Base-by-base conservation (phyloP, 1,140 invertebrate species). In the Lithobius niger region DNA sequence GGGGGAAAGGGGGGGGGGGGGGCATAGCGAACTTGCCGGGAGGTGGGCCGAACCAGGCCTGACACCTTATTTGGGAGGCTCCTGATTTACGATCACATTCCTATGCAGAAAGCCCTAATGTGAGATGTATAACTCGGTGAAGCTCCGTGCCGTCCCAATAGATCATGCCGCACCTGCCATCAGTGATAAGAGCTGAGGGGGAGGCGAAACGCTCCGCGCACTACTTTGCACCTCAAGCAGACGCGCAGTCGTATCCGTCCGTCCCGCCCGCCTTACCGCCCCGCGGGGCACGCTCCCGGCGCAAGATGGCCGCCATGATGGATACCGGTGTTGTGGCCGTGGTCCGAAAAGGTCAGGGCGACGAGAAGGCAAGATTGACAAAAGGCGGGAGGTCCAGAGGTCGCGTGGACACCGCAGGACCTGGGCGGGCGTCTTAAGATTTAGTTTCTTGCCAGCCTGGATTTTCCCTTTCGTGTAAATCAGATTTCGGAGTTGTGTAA, bases 1-100 rank as follows among this genome's bases (percentile, higher is more conserved):
- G 31, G n/a, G 31, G n/a, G 31, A 36, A n/a, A 36, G 31, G 10
- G 44, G 19, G 44, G 19, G 22, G 19, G 44, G 10, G 44, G 19
- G 44, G 19, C 10, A 47, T 13, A 10, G 44, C 15, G 44, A 10
- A 6, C 13, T 22, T 6, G 10, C 44, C 22, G 44, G 44, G 22
- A 4, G 4, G 48, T 4, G 48, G 48, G 48, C 6, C 27, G 48
- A 10, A 47, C 44, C 48, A 26, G 13, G 22, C 19, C 13, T 50
- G 48, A 26, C 48, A 50, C 48, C 48, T 50, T 50, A 50, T 50
- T 50, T 50, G 48, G 48, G 27, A 19, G 44, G 48, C 24, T n/a
- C 10, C 25, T 50, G 48, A 50, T 50, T 50, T 50, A 50, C 48
- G 48, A 27, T 3, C 25, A 21, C 22, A 50, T 50, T 50, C 48